Conservation (phyloP, 2,888 invertebrate genomes). For the Corythucha ciliata region DNA sequence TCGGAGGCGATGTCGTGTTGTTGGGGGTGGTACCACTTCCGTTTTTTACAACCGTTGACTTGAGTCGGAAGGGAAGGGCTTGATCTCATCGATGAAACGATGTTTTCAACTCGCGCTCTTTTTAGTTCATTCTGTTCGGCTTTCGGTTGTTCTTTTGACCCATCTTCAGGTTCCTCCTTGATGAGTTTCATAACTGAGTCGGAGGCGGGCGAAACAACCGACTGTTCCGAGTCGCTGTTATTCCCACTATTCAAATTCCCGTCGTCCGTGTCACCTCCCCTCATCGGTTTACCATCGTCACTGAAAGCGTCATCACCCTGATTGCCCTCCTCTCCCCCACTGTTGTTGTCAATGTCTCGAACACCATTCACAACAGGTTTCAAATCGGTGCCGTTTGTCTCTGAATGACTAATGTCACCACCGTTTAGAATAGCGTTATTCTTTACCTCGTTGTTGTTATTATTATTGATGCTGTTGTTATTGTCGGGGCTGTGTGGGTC, state of each 20-base stretch:
- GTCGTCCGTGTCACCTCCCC: slow-evolving; percentile 21
- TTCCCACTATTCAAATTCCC: slow-evolving; percentile 27
- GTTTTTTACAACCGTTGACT: slow-evolving; percentile 89
- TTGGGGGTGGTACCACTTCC: slow-evolving; percentile 91
- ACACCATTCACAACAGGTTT: slow-evolving; percentile 31
- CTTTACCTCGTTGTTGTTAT: slow-evolving; percentile 39
- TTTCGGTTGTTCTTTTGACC: slow-evolving; percentile 30
- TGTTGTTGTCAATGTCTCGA: slow-evolving; percentile 41
- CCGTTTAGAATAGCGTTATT: slow-evolving; percentile 33
- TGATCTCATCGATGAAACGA: slow-evolving; percentile 85
- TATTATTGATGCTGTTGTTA: slow-evolving; percentile 46
- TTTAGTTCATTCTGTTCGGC: slow-evolving; percentile 56
- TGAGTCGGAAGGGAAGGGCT: slow-evolving; percentile 62
- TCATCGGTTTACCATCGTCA: slow-evolving; percentile 47
- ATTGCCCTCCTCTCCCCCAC: slow-evolving; percentile 42
- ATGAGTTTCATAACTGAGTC: slow-evolving; percentile 30
- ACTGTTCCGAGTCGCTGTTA: slow-evolving; percentile 29
- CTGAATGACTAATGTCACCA: slow-evolving; percentile 32
- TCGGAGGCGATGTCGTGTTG: slow-evolving; percentile 71
- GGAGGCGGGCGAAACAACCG: slow-evolving; percentile 31
- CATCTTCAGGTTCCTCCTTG: slow-evolving; percentile 33
- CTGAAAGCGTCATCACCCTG: slow-evolving; percentile 45
- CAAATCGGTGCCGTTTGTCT: slow-evolving; percentile 28
- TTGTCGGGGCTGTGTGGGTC: slow-evolving; percentile 47
- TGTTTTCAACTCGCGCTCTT: slow-evolving; percentile 88